Evolutionary conservation across 2,797 vertebrate species (phyloP).

Genomic region (Falco cherrug): DNA sequence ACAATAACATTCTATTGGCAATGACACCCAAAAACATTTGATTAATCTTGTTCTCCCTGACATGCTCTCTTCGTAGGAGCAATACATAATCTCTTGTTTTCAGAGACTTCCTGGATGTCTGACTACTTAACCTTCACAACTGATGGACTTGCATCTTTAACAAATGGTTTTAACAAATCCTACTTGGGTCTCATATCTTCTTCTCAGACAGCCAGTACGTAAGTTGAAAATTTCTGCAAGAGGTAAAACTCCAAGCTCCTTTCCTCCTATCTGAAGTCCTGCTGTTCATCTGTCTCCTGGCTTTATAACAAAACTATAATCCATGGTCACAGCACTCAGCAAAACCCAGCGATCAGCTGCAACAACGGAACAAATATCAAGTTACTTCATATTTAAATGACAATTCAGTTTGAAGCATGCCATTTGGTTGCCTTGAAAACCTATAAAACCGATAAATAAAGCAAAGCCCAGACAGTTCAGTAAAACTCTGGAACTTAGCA

Average conservation of each 20-base stretch:
- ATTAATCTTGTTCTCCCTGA: background rate
- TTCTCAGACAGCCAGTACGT: background rate
- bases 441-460: background rate
- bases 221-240: background rate
- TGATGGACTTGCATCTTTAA: background rate
- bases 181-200: background rate
- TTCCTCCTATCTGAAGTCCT: background rate
- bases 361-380: background rate
- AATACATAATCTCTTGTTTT: background rate
- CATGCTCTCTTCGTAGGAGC: background rate
- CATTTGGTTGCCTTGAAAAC: background rate
- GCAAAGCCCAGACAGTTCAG: background rate
- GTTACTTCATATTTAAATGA: background rate
- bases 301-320: background rate
- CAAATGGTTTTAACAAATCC: background rate
- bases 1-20: background rate
- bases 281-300: background rate
- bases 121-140: background rate
- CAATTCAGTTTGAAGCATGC: background rate
- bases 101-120: background rate
- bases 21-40: background rate
- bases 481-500: background rate
- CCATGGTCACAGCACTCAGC: accelerated
- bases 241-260: background rate
- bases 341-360: background rate